Evolutionary conservation across 1,140 invertebrate species (phyloP), one percentile per base, ranked within the genome.

Genomic region (Orius insidiosus): DNA sequence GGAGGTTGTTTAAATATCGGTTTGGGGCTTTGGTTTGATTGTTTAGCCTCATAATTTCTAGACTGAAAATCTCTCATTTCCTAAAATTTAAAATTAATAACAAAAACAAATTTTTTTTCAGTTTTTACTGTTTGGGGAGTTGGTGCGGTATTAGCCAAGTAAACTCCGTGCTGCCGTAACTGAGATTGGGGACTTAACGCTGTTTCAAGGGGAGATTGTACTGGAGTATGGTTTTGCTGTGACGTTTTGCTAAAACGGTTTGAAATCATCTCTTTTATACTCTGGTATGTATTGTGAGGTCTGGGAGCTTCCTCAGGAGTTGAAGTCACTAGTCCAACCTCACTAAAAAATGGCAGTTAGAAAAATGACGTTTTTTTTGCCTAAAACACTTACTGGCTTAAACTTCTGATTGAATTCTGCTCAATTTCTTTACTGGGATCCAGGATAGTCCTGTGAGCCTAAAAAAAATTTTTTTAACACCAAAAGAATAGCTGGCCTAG

Each of bases 221-320:
- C 18, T 1, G 18, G n/a, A 13, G 41, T 42, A 45, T 15, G 10
- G 40, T 34, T 45, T 46, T 8, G 45, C 40, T 32, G 50, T 52
- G 35, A 49, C 24, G 43, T 39, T 42, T 55, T 56, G 45, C 76
- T 78, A 58, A 86, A 85, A 57, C 76, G 74, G 61, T 76, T 82
- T 4, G 80, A 82, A 55, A 86, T 80, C 68, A 85, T 84, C 58
- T 84, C 81, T 66, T 84, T 85, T 45, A 86, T 72, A 14, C 80
- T 79, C 56, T 84, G 78, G 57, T 85, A 86, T 0, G 81, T 85
- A 59, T 80, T 35, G 4, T 61, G 54, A 10, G 61, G 58, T 19
- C 19, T 30, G 8, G 47, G 43, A 32, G 52, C 55, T 2, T 39
- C 42, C 38, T 58, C 56, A 2, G 56, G 56, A 1, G 56, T 58